phyloP scores from a whole-genome alignment of 2,113 vertebrate species.

The Haplotaxodon microlepis region DNA sequence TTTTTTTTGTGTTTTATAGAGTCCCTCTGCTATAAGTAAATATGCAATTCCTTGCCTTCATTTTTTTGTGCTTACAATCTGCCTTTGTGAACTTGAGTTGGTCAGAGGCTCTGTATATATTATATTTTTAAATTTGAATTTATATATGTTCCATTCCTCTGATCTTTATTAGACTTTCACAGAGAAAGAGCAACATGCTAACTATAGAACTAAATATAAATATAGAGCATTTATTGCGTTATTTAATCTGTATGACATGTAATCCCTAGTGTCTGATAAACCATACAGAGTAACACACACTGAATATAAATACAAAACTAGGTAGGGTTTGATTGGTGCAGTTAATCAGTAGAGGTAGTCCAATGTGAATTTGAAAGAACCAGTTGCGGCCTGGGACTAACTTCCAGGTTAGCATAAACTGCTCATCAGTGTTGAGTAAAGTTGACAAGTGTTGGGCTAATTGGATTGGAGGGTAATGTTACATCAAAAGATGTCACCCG shows the following conservation, averaged over 20 bases:
- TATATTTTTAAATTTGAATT: background rate
- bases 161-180: background rate
- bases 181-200: background rate
- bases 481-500: conserved; percentile 76
- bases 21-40: background rate
- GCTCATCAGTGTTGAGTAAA: conserved; percentile 39
- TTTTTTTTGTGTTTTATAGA: background rate
- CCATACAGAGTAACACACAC: background rate
- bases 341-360: background rate
- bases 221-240: background rate
- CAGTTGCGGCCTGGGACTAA: background rate
- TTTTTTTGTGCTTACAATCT: background rate
- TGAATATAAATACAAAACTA: background rate
- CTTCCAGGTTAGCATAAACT: background rate
- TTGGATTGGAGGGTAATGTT: conserved; percentile 65
- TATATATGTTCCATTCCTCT: background rate
- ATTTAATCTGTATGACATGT: background rate
- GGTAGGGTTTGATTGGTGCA: background rate
- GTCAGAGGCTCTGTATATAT: background rate
- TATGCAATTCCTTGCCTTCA: background rate
- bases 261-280: background rate
- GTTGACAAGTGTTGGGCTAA: conserved; percentile 66
- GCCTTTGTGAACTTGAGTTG: background rate
- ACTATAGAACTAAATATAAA: background rate
- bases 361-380: background rate